Evolutionary conservation across 2,888 invertebrate genomes (phyloP).

Genomic region (Dioctria linearis): DNA sequence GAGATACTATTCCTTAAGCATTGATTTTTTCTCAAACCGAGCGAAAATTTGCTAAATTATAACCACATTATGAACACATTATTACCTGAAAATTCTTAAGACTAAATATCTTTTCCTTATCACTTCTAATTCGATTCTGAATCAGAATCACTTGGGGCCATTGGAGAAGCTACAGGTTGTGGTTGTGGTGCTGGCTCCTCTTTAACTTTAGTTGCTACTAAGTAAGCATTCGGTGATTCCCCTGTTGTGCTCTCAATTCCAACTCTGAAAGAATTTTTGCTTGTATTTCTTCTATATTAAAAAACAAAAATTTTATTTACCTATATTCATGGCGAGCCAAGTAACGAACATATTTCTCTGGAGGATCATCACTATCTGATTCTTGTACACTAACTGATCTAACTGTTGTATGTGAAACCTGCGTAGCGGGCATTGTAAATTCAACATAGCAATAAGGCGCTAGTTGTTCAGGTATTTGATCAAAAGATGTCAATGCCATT

Average conservation of each 20-base stretch:
- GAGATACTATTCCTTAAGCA: too few relatives aligned
- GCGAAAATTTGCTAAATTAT: too few relatives aligned
- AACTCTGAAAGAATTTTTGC: slow-evolving; percentile 74
- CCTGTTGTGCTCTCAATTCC: slow-evolving; percentile 91
- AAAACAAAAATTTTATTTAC: slow-evolving; percentile 71
- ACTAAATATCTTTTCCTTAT: slow-evolving; percentile 14
- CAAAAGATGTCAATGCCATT: slow-evolving; percentile 96
- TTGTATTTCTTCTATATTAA: background rate
- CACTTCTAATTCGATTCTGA: slow-evolving; percentile 73
- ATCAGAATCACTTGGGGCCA: slow-evolving; percentile 73
- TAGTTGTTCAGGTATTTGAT: slow-evolving; percentile 95
- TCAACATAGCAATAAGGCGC: slow-evolving; percentile 92
- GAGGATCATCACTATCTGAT: slow-evolving; percentile 89
- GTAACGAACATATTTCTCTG: slow-evolving; percentile 98
- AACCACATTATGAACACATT: background rate
- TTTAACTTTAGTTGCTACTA: slow-evolving; percentile 75
- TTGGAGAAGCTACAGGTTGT: slow-evolving; percentile 70
- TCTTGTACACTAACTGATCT: slow-evolving; percentile 92
- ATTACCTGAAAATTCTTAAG: slow-evolving; percentile 36
- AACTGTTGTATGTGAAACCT: slow-evolving; percentile 95
- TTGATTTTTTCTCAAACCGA: too few relatives aligned
- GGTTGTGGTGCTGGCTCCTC: slow-evolving; percentile 68
- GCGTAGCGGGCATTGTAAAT: slow-evolving; percentile 99
- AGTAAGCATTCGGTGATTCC: slow-evolving; percentile 79
- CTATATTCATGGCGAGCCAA: slow-evolving; percentile 95